Conservation (phyloP, 2,113 vertebrate species). For the Coryphaenoides rupestris region DNA sequence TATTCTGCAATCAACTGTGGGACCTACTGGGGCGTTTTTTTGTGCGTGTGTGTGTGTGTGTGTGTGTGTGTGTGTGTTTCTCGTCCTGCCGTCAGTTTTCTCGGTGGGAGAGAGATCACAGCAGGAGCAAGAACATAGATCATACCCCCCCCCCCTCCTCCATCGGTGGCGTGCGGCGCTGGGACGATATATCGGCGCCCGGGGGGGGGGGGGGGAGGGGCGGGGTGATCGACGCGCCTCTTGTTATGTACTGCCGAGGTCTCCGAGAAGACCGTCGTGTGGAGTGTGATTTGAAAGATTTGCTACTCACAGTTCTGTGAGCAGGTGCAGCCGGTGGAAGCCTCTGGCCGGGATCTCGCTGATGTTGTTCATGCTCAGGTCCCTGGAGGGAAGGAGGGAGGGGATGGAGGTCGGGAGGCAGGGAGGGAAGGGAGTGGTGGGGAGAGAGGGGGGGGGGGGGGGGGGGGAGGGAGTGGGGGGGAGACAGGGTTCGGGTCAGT, state of each 20-base stretch:
- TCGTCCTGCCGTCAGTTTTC: conserved; percentile 56
- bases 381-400: conserved; percentile 66
- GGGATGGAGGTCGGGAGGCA: conserved; percentile 29
- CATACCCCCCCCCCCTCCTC: too few species aligned
- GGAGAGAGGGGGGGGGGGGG: conserved; percentile 27
- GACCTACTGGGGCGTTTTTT: conserved; percentile 13
- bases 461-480: conserved; percentile 12
- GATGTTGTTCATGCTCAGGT: conserved; percentile 98
- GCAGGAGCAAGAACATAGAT: conserved; percentile 27
- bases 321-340: conserved; percentile 83
- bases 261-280: conserved; percentile 26
- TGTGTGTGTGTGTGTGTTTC: conserved; percentile 34
- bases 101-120: conserved; percentile 56
- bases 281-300: conserved; percentile 30
- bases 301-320: conserved; percentile 92
- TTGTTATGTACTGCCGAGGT: conserved; percentile 38
- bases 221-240: too few species aligned
- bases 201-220: conserved; percentile 17
- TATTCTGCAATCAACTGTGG: not conserved
- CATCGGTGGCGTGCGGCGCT: not conserved
- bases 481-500: not conserved
- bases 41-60: conserved; percentile 34
- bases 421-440: conserved; percentile 7
- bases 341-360: conserved; percentile 78
- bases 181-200: conserved; percentile 25